phyloP scores from a whole-genome alignment of 2,888 invertebrate genomes.

The Oscheius sp. region DNA sequence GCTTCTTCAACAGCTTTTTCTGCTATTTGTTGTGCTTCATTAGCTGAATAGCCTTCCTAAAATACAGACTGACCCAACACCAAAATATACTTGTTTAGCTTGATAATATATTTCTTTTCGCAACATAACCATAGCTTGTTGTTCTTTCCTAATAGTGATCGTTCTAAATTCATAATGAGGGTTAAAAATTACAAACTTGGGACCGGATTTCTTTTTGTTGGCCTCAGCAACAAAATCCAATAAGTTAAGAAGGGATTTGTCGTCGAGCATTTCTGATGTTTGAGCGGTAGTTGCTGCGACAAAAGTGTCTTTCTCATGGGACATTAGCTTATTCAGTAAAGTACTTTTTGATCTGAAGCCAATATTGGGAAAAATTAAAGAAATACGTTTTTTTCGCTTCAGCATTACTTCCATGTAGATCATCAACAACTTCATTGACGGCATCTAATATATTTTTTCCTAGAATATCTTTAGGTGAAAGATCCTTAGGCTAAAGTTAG shows the following conservation, averaged over 20 bases:
- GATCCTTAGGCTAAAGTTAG: conserved; percentile 28
- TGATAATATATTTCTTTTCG: conserved; percentile 62
- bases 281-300: conserved; percentile 51
- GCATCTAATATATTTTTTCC: conserved; percentile 50
- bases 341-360: conserved; percentile 43
- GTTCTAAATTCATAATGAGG: neutral
- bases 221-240: conserved; percentile 39
- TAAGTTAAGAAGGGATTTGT: conserved; percentile 41
- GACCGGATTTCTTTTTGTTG: neutral
- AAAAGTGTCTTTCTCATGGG: conserved; percentile 55
- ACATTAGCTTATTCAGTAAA: conserved; percentile 46
- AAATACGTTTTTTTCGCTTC: conserved; percentile 41
- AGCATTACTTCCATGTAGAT: conserved; percentile 39
- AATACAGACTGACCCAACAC: neutral
- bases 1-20: conserved; percentile 54
- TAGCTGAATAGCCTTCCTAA: conserved; percentile 43
- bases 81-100: conserved; percentile 53
- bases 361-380: neutral
- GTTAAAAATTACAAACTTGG: neutral
- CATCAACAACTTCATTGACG: conserved; percentile 44
- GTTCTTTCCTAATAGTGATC: conserved; percentile 1
- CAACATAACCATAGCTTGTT: conserved; percentile 16
- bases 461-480: conserved; percentile 45
- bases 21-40: conserved; percentile 49
- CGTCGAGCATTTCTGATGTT: conserved; percentile 49